Percentiles rank a stretch among this genome's conserved stretches.
Conservation (phyloP, 2,113 vertebrate species). For the Tachuris rubrigastra region DNA sequence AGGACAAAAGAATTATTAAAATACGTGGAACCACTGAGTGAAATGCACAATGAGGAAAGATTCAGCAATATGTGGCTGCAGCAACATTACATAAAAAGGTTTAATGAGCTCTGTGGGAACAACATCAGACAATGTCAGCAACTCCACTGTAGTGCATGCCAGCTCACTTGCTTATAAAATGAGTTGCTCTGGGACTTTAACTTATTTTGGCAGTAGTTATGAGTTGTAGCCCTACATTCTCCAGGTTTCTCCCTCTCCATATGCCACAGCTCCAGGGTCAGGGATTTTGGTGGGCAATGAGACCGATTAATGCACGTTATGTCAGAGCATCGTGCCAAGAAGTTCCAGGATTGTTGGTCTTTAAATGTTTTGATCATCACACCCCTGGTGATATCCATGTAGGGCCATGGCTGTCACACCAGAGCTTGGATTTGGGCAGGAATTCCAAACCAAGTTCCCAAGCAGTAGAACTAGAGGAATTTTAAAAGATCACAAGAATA, state of each 20-base stretch:
- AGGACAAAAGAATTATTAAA: slow-evolving; percentile 9
- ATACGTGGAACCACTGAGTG: not conserved
- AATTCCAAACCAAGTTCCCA: not conserved
- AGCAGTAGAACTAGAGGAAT: not conserved
- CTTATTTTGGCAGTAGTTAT: not conserved
- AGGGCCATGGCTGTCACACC: not conserved
- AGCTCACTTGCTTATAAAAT: slow-evolving; percentile 31
- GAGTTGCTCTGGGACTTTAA: not conserved
- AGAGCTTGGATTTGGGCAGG: not conserved
- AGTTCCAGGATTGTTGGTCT: not conserved
- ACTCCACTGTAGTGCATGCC: not conserved
- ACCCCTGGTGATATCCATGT: not conserved
- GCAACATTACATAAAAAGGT: slow-evolving; percentile 7
- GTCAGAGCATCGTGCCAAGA: not conserved
- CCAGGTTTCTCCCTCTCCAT: not conserved
- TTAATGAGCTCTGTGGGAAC: slow-evolving; percentile 51
- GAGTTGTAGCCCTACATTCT: not conserved
- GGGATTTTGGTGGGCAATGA: not conserved
- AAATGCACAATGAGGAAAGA: not conserved
- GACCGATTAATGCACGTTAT: not conserved
- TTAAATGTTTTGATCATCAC: not conserved
- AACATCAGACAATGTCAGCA: slow-evolving; percentile 41
- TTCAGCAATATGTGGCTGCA: not conserved
- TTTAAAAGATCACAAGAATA: not conserved
- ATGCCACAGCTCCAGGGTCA: not conserved